These are phyloP conservation scores for Odobenus rosmarus DNA, from an alignment of 2,113 vertebrate species.

Conservation along the genomic window DNA sequence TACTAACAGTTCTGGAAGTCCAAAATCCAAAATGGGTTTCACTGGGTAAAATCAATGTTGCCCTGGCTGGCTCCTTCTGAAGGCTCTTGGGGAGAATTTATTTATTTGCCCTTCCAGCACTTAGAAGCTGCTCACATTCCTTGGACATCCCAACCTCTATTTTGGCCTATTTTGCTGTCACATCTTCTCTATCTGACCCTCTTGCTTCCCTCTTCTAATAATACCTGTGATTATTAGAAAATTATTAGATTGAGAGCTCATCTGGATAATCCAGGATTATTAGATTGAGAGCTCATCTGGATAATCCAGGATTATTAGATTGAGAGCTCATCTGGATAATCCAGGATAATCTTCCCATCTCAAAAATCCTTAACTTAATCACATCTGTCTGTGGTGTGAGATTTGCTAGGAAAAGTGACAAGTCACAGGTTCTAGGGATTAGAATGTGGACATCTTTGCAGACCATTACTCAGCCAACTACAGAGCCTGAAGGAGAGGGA, in stretches of 20 bases:
- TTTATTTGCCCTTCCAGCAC: neutral
- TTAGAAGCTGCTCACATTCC: fast-evolving
- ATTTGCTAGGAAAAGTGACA: neutral
- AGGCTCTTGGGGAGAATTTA: neutral
- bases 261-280: neutral
- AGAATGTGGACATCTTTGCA: neutral
- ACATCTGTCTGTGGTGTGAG: neutral
- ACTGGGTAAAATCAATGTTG: neutral
- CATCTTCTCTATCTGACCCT: neutral
- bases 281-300: neutral
- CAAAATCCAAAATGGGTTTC: neutral
- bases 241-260: neutral
- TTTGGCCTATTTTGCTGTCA: fast-evolving
- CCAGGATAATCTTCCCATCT: neutral
- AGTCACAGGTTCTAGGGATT: too few species aligned
- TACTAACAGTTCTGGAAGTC: too few species aligned
- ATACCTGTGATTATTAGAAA: too few species aligned
- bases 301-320: neutral
- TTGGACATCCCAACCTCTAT: neutral
- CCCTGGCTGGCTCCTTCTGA: neutral
- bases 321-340: neutral
- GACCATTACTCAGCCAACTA: neutral
- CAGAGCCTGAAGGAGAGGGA: neutral
- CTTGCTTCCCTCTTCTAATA: neutral
- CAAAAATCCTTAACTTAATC: neutral